Evolutionary conservation across 1,140 invertebrate species (phyloP), one percentile per base, ranked within the genome.

Genomic region (Liolophura sinensis): DNA sequence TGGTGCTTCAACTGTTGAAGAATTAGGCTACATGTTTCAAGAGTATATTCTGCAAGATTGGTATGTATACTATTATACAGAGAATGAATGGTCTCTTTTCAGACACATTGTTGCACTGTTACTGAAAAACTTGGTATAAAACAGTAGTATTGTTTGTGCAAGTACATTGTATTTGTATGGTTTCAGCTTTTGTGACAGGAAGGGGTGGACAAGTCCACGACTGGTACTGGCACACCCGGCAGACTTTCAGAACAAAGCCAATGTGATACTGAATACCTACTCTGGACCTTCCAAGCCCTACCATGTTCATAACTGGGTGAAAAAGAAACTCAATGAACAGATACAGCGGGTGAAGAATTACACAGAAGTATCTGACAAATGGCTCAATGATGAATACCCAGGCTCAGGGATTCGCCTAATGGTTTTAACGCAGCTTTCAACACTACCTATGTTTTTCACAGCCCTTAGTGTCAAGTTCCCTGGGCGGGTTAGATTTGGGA

Each of bases 381-480:
- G 83, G 82, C 60, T 79, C 22, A 62, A 52, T n/a, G 83, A 77
- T 40, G 64, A 65, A 50, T 66, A 69, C 15, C n/a, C 51, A 24
- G 59, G 64, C 49, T 64, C 76, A n/a, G 78, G 82, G 67, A 79
- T 87, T 4, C 76, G 81, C 49, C 78, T 86, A 3, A 69, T 87
- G 27, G 76, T 87, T 12, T 78, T 87, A 54, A 85, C 86, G 14
- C 75, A 82, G 54, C 64, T 85, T 24, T 51, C 72, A 4, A 75
- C 79, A 49, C 79, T 85, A 20, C 87, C 87, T 15, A 71, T 88
- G 62, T 87, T 88, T 73, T 78, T 85, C 59, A 87, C 87, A 40
- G 85, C 86, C n/a, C 78, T 88, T 5, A 86, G 85, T 70, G 85
- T 87, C 1, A 87, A 86, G 73, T 88, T 88, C 78, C 85, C 86